A percentile compares a stretch with the other conserved stretches of the same genome.
Evolutionary conservation across 35 echinoderm and acorn worm genomes (phyloP).

Genomic region (Chiridota heheva): DNA sequence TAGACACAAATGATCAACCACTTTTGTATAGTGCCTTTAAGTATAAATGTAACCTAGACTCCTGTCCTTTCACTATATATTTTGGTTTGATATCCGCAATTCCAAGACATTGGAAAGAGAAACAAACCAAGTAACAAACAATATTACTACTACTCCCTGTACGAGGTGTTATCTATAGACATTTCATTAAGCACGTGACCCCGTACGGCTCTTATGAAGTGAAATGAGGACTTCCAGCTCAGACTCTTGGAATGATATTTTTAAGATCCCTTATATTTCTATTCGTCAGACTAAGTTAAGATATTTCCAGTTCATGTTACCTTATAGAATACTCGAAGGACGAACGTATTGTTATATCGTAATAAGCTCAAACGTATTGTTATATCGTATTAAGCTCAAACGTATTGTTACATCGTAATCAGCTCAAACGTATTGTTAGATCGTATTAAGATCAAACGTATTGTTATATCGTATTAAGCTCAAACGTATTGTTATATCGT

Average conservation of each 20-base stretch:
- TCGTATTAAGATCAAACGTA: no score
- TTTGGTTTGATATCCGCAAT: background rate
- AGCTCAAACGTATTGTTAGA: no score
- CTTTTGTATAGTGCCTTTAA: background rate
- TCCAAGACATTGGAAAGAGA: conserved; percentile 7
- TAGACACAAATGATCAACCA: background rate
- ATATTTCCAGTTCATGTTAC: conserved; percentile 22
- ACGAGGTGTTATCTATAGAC: background rate
- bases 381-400: no score
- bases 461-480: no score
- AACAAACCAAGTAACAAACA: background rate
- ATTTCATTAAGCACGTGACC: background rate
- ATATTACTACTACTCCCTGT: background rate
- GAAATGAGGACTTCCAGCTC: background rate
- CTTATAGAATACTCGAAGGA: conserved; percentile 9
- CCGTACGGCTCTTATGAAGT: background rate
- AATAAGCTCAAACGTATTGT: no score
- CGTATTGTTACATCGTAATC: no score
- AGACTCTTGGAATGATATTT: background rate
- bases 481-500: no score
- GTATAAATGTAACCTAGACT: background rate
- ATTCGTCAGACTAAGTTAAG: background rate
- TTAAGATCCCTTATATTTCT: background rate
- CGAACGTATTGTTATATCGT: background rate
- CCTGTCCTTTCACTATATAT: background rate